Percentiles rank a stretch among this genome's conserved stretches.
Conservation (phyloP, 2,888 invertebrate species). For the Lepidocyrtinus sp. region DNA sequence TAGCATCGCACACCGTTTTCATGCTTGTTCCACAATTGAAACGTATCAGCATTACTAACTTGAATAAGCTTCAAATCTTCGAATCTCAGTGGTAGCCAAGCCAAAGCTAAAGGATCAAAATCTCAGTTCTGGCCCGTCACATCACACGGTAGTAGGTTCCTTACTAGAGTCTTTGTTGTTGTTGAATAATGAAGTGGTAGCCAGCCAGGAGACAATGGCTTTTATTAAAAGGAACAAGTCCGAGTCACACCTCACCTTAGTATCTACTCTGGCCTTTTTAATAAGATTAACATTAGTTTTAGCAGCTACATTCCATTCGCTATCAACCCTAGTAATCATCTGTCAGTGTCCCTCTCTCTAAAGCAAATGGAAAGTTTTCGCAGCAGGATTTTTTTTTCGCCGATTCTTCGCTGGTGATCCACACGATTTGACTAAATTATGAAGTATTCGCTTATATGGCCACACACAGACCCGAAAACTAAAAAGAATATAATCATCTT, state of each 20-base stretch:
- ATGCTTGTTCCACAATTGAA: constrained; percentile 25
- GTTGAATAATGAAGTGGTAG: constrained; percentile 41
- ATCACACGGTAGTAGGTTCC: constrained; percentile 34
- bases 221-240: constrained; percentile 28
- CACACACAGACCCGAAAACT: constrained; percentile 68
- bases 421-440: constrained; percentile 70
- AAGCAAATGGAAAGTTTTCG: constrained; percentile 68
- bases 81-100: too few relatives aligned
- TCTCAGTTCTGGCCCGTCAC: too few relatives aligned
- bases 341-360: constrained; percentile 65
- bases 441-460: constrained; percentile 66
- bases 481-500: constrained; percentile 48
- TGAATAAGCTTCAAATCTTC: too few relatives aligned
- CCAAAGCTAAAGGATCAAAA: too few relatives aligned
- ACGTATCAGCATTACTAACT: too few relatives aligned
- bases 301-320: constrained; percentile 45
- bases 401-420: constrained; percentile 69
- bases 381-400: constrained; percentile 69
- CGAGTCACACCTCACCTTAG: constrained; percentile 55
- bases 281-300: constrained; percentile 61
- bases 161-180: constrained; percentile 41
- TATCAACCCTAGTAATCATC: constrained; percentile 61
- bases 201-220: constrained; percentile 52
- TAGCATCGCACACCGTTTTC: constrained; percentile 18
- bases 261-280: constrained; percentile 53